These are phyloP conservation scores for Encarsia formosa DNA, from an alignment of 2,888 invertebrate genomes.

Conservation along the genomic window DNA sequence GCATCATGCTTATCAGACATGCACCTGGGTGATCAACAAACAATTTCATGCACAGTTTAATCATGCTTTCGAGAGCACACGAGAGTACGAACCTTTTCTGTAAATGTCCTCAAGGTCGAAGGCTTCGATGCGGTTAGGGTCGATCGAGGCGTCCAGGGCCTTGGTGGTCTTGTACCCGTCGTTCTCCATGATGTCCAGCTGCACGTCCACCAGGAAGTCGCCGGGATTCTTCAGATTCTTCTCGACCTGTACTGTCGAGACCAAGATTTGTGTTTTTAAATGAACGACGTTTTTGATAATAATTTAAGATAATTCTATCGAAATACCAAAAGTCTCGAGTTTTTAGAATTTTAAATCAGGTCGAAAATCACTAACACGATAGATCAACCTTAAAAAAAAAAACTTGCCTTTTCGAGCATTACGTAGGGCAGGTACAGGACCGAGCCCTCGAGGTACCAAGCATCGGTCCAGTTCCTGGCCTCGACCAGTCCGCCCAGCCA, in stretches of 20 bases:
- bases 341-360: no score
- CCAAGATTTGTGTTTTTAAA: no score
- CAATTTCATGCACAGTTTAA: neutral
- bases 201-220: conserved; percentile 38
- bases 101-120: conserved; percentile 32
- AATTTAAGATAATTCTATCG: no score
- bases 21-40: conserved; percentile 36
- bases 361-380: no score
- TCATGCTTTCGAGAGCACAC: neutral
- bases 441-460: conserved; percentile 53
- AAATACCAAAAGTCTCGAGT: no score
- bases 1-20: conserved; percentile 47
- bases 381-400: no score
- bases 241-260: conserved; percentile 30
- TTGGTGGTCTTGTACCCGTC: conserved; percentile 41
- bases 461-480: conserved; percentile 43
- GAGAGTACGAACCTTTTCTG: conserved; percentile 35
- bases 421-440: conserved; percentile 54
- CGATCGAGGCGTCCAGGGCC: conserved; percentile 34
- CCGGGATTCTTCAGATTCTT: conserved; percentile 29
- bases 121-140: conserved; percentile 32
- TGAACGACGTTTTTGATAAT: no score
- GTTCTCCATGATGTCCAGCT: conserved; percentile 37
- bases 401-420: conserved; percentile 40
- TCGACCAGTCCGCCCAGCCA: conserved; percentile 52